phyloP scores from a whole-genome alignment of 2,113 vertebrate genomes.

The Petaurus breviceps region DNA sequence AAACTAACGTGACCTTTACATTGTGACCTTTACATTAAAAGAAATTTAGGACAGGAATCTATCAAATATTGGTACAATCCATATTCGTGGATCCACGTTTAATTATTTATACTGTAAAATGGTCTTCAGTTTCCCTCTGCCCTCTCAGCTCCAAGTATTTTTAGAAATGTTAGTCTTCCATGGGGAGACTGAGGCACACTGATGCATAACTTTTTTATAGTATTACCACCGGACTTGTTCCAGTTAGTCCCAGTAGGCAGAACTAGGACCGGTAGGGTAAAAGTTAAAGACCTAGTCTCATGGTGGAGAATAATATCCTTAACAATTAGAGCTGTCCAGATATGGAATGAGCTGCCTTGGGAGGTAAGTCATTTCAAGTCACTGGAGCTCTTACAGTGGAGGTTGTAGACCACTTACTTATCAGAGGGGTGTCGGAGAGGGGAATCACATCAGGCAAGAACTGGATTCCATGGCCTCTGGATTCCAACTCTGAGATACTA shows the following conservation, averaged over 20 bases:
- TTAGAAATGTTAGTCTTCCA: not conserved
- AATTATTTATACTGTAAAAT: not conserved
- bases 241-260: not conserved
- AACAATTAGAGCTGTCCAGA: not conserved
- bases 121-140: not conserved
- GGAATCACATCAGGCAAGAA: not conserved
- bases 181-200: not conserved
- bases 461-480: not conserved
- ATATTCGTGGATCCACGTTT: not conserved
- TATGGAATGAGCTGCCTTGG: not conserved
- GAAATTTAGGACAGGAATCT: not conserved
- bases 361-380: not conserved
- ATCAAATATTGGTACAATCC: not conserved
- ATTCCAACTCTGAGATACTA: not conserved
- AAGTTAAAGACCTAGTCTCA: not conserved
- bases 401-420: not conserved
- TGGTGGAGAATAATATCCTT: not conserved
- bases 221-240: constrained; percentile 3
- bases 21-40: too few species aligned
- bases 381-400: not conserved
- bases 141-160: not conserved
- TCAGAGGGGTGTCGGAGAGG: not conserved
- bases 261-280: not conserved
- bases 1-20: not conserved
- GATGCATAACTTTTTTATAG: not conserved